Conservation (phyloP, 1,140 invertebrate species). For the Apis dorsata region DNA sequence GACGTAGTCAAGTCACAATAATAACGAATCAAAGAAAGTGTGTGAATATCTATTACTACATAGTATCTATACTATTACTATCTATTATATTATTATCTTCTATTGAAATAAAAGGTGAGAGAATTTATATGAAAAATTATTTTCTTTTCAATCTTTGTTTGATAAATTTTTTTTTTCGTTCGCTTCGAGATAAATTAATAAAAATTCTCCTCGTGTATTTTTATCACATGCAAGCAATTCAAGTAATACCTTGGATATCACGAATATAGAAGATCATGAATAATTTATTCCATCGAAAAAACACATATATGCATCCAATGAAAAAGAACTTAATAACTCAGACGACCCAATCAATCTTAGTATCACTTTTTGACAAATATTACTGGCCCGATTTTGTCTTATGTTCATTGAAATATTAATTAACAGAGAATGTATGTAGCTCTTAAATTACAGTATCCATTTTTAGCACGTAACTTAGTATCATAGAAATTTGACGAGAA, state of each 20-base stretch:
- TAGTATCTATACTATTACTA: too few species aligned
- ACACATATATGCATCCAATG: too few species aligned
- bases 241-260: background rate
- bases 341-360: conserved; percentile 6
- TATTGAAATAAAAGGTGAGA: background rate
- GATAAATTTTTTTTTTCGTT: background rate
- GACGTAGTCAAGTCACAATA: too few species aligned
- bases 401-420: conserved; percentile 32
- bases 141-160: background rate
- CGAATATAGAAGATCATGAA: too few species aligned
- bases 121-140: background rate
- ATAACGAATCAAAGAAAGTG: too few species aligned
- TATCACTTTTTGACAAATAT: conserved; percentile 52
- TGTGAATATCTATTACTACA: too few species aligned
- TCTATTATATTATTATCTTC: too few species aligned
- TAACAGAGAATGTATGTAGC: background rate
- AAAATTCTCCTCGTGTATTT: conserved; percentile 16
- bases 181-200: conserved; percentile 8
- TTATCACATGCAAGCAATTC: background rate
- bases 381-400: background rate
- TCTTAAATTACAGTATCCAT: conserved; percentile 26
- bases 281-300: too few species aligned
- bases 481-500: background rate
- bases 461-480: background rate
- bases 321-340: background rate